Evolutionary conservation across 1,140 invertebrate species (phyloP), one percentile per base, ranked within the genome.

Genomic region (Caenorhabditis briggsae): DNA sequence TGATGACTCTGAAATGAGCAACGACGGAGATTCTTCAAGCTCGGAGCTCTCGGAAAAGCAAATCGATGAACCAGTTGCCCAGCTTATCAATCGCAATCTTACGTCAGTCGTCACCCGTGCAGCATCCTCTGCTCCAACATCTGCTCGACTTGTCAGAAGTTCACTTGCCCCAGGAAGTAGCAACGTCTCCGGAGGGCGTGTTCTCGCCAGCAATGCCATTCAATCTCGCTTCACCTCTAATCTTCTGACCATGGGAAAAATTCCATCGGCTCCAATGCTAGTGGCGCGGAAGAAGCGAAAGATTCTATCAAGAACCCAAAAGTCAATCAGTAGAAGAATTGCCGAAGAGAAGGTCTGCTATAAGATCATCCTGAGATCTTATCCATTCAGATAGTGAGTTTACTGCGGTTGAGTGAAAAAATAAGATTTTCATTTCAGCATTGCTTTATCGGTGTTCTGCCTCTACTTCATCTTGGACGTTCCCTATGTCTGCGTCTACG

Each of bases 401-500:
- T 0, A 55, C 2, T 46, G 16, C 9, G 5, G 48, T 2, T 50
- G 23, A 3, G 11, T 61, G 1, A 8, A 11, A 33, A 61, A 11
- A 9, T 56, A 58, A 8, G 7, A 48, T 14, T 6, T 82, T 50
- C 16, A 74, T 82, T 78, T 41, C 65, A 56, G 61, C 41, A 18
- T 65, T 5, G 20, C 16, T 11, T 6, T 78, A 16, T 55, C 48
- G 8, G 84, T 85, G 2, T 11, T 53, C 11, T 58, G 20, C 11
- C 50, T 87, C 12, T 87, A 87, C 61, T 2, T 61, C 6, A 46
- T 83, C 9, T 48, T 82, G 2, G 86, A 87, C 33, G 82, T 87
- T 5, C 78, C 82, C 2, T 87, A 87, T 53, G 86, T 87, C 23
- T 82, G 20, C n/a, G 70, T 83, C 46, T 82, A 61, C 55, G 86